These are phyloP conservation scores for Dascillus cervinus DNA, from an alignment of 2,888 invertebrate species.

Conservation along the genomic window DNA sequence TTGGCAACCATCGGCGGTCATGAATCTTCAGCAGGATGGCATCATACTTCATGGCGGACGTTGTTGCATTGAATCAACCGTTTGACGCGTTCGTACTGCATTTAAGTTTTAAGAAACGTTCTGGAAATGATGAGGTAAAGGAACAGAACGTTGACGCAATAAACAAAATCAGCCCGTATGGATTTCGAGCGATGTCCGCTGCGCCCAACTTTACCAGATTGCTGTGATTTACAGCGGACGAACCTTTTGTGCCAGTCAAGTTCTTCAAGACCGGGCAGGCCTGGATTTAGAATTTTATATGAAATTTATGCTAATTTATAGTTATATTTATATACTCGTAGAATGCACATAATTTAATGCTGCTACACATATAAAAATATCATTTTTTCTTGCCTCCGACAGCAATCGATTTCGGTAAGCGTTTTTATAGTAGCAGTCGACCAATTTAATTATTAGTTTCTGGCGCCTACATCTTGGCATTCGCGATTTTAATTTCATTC, in stretches of 20 bases:
- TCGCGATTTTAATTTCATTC: too few relatives aligned
- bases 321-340: conserved; percentile 31
- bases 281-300: conserved; percentile 40
- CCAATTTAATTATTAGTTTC: too few relatives aligned
- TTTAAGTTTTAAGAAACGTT: too few relatives aligned
- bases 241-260: conserved; percentile 42
- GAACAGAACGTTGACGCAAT: conserved; percentile 1
- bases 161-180: conserved; percentile 5
- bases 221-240: conserved; percentile 40
- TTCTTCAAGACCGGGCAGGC: conserved; percentile 31
- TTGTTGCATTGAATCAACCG: conserved; percentile 24
- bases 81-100: conserved; percentile 19
- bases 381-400: too few relatives aligned
- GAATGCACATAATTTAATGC: conserved; percentile 15
- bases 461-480: too few relatives aligned
- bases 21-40: conserved; percentile 23
- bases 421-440: too few relatives aligned
- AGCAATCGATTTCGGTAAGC: too few relatives aligned
- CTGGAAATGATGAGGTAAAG: too few relatives aligned
- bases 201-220: conserved; percentile 19
- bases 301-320: conserved; percentile 43
- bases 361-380: too few relatives aligned
- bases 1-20: conserved; percentile 21
- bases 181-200: conserved; percentile 18
- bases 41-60: conserved; percentile 22